These are phyloP conservation scores for Betta splendens DNA, from an alignment of 2,797 vertebrate genomes.

Conservation along the genomic window DNA sequence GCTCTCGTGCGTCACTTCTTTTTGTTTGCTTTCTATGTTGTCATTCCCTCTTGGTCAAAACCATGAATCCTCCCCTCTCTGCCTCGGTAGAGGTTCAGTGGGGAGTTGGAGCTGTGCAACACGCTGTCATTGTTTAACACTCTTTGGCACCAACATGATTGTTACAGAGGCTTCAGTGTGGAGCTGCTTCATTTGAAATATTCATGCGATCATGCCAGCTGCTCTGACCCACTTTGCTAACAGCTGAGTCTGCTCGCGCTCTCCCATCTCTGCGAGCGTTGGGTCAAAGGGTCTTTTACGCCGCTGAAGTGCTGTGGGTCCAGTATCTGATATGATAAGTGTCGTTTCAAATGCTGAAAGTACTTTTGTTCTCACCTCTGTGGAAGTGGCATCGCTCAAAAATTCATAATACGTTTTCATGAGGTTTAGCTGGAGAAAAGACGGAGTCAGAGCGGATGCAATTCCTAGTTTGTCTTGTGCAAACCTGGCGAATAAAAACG, in stretches of 20 bases:
- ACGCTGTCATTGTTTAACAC: slow-evolving; percentile 64
- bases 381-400: neutral
- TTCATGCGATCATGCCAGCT: slow-evolving; percentile 68
- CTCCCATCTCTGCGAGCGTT: slow-evolving; percentile 33
- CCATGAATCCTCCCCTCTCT: neutral
- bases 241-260: slow-evolving; percentile 64
- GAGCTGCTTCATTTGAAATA: slow-evolving; percentile 71
- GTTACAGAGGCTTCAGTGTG: slow-evolving; percentile 56
- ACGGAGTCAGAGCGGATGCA: no score
- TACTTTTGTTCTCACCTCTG: neutral
- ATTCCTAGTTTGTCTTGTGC: no score
- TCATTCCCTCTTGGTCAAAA: slow-evolving; percentile 6
- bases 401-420: neutral
- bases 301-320: slow-evolving; percentile 38
- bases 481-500: no score
- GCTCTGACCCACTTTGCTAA: slow-evolving; percentile 76
- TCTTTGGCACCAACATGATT: slow-evolving; percentile 50
- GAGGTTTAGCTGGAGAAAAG: neutral
- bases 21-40: slow-evolving; percentile 12
- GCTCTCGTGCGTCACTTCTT: neutral
- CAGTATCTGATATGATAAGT: slow-evolving; percentile 8
- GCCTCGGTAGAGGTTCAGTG: slow-evolving; percentile 30
- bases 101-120: slow-evolving; percentile 44
- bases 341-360: neutral
- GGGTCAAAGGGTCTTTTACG: slow-evolving; percentile 56